Conservation (phyloP, 2,888 invertebrate genomes). For the Drosophila quasianomalipes region DNA sequence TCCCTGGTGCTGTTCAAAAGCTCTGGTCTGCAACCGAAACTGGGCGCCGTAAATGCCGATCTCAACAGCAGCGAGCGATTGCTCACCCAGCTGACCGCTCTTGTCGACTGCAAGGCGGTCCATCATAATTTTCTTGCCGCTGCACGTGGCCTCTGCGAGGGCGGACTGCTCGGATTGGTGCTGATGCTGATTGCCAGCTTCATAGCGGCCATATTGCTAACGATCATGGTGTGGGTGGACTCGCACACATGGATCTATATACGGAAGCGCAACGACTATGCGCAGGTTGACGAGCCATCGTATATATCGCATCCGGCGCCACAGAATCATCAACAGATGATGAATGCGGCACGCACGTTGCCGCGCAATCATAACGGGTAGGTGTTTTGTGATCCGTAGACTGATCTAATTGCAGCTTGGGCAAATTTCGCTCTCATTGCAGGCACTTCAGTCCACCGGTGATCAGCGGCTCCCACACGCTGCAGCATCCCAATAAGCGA, state of each 20-base stretch:
- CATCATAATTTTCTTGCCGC: constrained; percentile 93
- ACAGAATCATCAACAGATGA: constrained; percentile 86
- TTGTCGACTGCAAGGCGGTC: constrained; percentile 93
- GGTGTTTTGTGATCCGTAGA: constrained; percentile 56
- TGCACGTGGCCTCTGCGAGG: constrained; percentile 93
- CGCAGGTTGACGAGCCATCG: constrained; percentile 93
- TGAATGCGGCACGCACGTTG: constrained; percentile 86
- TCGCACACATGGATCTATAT: constrained; percentile 99
- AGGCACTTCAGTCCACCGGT: constrained; percentile 86
- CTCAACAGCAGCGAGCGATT: constrained; percentile 92
- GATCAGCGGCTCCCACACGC: constrained; percentile 85
- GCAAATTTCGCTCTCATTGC: constrained; percentile 48
- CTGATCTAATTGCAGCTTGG: constrained; percentile 60
- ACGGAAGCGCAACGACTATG: constrained; percentile 93
- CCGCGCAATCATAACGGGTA: constrained; percentile 86
- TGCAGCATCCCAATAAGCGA: constrained; percentile 85
- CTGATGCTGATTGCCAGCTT: constrained; percentile 95
- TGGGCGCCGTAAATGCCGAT: constrained; percentile 92
- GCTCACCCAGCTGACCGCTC: constrained; percentile 89
- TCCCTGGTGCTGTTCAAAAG: constrained; percentile 85
- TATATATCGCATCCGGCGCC: constrained; percentile 85
- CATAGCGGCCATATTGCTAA: constrained; percentile 94
- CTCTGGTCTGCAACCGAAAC: constrained; percentile 89
- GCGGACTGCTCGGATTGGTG: constrained; percentile 92
- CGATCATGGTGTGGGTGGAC: constrained; percentile 96